Percentiles rank a stretch among this genome's conserved stretches.
Evolutionary conservation across 2,113 vertebrate genomes (phyloP).

Genomic region (Aphyosemion australe): DNA sequence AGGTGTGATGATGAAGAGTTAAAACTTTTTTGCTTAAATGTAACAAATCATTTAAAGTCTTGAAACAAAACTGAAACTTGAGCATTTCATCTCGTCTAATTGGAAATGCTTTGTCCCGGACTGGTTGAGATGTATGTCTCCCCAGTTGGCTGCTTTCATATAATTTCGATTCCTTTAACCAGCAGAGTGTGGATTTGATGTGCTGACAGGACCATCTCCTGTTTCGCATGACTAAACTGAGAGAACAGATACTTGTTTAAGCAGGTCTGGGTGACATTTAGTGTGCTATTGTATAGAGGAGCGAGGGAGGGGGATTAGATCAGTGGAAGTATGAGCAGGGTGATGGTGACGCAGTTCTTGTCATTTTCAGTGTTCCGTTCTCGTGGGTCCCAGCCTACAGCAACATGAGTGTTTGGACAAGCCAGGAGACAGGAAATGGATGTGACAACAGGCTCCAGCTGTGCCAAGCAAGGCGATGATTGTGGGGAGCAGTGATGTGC

Average conservation of each 20-base stretch:
- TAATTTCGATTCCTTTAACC: background rate
- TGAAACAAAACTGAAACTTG: too few species aligned
- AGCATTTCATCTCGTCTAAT: too few species aligned
- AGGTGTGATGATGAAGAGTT: too few species aligned
- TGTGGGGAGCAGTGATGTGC: constrained; percentile 7
- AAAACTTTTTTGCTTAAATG: too few species aligned
- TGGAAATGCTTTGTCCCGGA: too few species aligned
- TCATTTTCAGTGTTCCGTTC: constrained; percentile 55
- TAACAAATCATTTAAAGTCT: too few species aligned
- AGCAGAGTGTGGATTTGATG: background rate
- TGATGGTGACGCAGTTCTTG: constrained; percentile 41
- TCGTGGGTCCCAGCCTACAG: constrained; percentile 44
- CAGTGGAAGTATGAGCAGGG: constrained; percentile 18
- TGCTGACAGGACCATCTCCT: background rate
- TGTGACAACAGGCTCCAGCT: constrained; percentile 59
- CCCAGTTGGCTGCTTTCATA: background rate
- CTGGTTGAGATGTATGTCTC: too few species aligned
- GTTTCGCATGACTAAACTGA: background rate
- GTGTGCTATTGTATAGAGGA: background rate
- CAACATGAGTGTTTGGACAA: constrained; percentile 59
- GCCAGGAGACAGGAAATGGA: constrained; percentile 58
- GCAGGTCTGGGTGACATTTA: constrained; percentile 3
- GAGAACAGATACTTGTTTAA: background rate
- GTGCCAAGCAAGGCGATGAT: constrained; percentile 38
- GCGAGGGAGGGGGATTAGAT: constrained; percentile 34